Base-by-base conservation (phyloP, 2,113 vertebrate species). In the Elachura formosa region DNA sequence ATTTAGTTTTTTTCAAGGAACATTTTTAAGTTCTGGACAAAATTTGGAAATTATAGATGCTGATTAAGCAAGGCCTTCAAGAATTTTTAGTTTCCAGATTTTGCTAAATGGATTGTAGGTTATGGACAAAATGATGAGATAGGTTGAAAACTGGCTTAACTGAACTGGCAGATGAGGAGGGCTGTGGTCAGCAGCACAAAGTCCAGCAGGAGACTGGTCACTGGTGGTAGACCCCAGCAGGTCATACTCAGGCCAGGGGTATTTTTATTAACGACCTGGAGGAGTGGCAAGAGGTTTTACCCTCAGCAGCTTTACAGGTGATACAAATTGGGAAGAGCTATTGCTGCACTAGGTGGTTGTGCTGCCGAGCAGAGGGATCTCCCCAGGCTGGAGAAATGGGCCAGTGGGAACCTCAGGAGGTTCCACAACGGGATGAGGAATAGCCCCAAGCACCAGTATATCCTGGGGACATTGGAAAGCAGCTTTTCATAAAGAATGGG, bases 381-480 rank as follows among this genome's bases (percentile, higher is more conserved):
- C 43, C 55, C 4, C 12, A 54, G 54, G 34, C 33, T 82, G 59
- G 10, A 81, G 69, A 48, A 29, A 21, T 14, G 26, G n/a, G 10
- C 56, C 0, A 0, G 3, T 21, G 36, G 45, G 56, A 71, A 19
- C 26, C 43, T 62, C 9, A 3, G 9, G 71, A 41, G 24, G 38
- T 43, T 87, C 56, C 52, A 2, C 66, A 29, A 34, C 46, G 21
- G 31, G 26, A 31, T 56, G 9, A 69, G 31, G 20, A 79, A 48
- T 41, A 68, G n/a, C 25, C 26, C 23, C 62, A 66, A 36, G 22
- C 29, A 66, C 15, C 23, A 28, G 17, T 16, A 5, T 58, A 5
- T 36, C 7, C 45, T 49, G 40, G 11, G 18, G 8, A 0, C 29
- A 24, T 8, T 75, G 41, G 31, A 69, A 62, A 43, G 46, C 51